Percentiles rank a stretch among this genome's conserved stretches.
Conservation (phyloP, 2,797 vertebrate species). For the Dicrostonyx torquatus region DNA sequence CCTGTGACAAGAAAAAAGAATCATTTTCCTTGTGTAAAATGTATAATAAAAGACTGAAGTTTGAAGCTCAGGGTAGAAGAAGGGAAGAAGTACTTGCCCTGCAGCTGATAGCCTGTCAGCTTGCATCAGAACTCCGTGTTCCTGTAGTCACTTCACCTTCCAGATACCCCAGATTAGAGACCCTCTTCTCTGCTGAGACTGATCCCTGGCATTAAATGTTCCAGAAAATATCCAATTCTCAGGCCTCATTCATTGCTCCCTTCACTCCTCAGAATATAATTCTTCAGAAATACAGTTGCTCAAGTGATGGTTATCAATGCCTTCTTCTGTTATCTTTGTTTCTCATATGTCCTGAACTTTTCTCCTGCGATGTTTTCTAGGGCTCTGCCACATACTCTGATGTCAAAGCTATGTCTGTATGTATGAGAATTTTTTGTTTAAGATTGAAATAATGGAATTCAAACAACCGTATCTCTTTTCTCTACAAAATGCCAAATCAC, state of each 20-base stretch:
- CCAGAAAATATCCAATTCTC: background rate
- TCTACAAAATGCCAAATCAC: constrained; percentile 57
- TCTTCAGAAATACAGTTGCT: constrained; percentile 34
- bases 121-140: too few species aligned
- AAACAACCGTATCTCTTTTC: constrained; percentile 24
- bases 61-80: too few species aligned
- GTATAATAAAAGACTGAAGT: too few species aligned
- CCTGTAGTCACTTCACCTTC: too few species aligned
- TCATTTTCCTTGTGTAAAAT: too few species aligned
- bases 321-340: constrained; percentile 36
- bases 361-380: background rate
- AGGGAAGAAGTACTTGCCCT: too few species aligned
- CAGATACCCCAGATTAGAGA: too few species aligned
- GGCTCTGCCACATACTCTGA: background rate
- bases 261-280: background rate
- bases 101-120: too few species aligned
- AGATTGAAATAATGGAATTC: constrained; percentile 38
- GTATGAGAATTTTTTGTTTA: constrained; percentile 44
- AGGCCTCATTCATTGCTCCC: constrained; percentile 6
- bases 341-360: constrained; percentile 22
- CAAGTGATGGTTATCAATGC: background rate
- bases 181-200: too few species aligned
- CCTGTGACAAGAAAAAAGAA: too few species aligned
- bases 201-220: background rate
- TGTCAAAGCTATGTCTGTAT: constrained; percentile 11